Evolutionary conservation across 2,113 vertebrate species (phyloP), one percentile per base, ranked within the genome.

Genomic region (Daubentonia madagascariensis): DNA sequence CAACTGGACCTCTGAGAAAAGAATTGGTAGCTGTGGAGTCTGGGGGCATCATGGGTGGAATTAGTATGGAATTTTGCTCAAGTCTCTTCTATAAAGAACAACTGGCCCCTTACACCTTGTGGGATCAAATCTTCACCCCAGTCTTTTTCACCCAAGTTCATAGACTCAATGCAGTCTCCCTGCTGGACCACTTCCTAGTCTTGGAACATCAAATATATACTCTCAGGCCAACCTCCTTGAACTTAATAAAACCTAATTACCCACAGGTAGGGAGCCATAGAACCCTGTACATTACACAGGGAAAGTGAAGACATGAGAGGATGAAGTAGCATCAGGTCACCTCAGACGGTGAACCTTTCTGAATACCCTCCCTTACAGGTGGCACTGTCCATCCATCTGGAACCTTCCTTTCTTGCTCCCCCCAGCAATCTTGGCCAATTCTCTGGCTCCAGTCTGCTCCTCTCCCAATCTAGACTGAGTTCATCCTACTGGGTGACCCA

Each of bases 391-490:
- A 2, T 23, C 32, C 1, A 6, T 68, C 50, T 18, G 23, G 13
- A 70, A 30, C 45, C 45, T 25, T 73, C 50, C 30, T 32, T 83
- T 85, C 59, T 35, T 76, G 16, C 35, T 35, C 43, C 2, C 18
- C 8, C 0, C 87, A 1, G 40, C 18, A 4, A 2, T n/a, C 40
- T 2, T 23, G 12, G 68, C 7, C 8, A 1, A 40, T 43, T 50
- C 14, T 54, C 37, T 50, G 65, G n/a, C 30, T 43, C 85, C 20
- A 45, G 54, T 61, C 50, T 43, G 3, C 70, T 45, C n/a, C 43
- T 59, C 65, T 59, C 57, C 78, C 12, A 1, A 11, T 86, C 22
- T n/a, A 35, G 52, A 23, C 59, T 54, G 7, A 1, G 13, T 59
- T 91, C 3, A 18, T 85, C 37, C 45, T 30, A 1, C 11, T 9